Conservation (phyloP, 1,140 invertebrate genomes). For the Bombus sylvicola region DNA sequence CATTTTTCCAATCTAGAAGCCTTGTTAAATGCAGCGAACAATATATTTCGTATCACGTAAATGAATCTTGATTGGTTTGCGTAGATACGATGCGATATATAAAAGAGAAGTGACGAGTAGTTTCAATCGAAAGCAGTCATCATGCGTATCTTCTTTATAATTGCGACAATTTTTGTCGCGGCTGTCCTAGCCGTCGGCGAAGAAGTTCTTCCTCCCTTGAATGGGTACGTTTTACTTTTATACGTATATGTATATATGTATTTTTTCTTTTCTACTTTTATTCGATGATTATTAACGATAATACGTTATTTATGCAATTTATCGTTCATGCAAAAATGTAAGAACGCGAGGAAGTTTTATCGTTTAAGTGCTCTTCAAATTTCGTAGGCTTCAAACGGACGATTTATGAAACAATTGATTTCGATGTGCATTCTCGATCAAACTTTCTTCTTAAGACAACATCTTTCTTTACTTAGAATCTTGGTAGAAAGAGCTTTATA, state of each 20-base stretch:
- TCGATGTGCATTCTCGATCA: no score
- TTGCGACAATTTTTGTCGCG: slow-evolving; percentile 86
- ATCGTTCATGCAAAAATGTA: no score
- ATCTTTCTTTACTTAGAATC: no score
- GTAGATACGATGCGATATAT: slow-evolving; percentile 67
- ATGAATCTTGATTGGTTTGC: neutral
- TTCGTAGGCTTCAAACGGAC: neutral
- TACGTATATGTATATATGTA: no score
- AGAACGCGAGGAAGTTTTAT: neutral
- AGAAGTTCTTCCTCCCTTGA: slow-evolving; percentile 21
- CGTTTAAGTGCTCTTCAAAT: no score
- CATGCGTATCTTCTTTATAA: slow-evolving; percentile 86
- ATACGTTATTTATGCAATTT: neutral
- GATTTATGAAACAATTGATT: no score
- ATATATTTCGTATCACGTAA: neutral
- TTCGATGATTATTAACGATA: neutral
- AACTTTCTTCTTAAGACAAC: no score
- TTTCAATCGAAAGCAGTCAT: neutral
- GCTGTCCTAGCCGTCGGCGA: neutral
- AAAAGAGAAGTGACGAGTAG: neutral
- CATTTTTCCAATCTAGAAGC: neutral
- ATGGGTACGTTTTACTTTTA: slow-evolving; percentile 18
- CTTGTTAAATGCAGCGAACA: neutral
- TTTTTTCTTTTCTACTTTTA: neutral
- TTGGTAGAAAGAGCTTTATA: no score